These are phyloP conservation scores for Pongo abelii DNA, from an alignment of 2,113 vertebrate genomes.

Conservation along the genomic window DNA sequence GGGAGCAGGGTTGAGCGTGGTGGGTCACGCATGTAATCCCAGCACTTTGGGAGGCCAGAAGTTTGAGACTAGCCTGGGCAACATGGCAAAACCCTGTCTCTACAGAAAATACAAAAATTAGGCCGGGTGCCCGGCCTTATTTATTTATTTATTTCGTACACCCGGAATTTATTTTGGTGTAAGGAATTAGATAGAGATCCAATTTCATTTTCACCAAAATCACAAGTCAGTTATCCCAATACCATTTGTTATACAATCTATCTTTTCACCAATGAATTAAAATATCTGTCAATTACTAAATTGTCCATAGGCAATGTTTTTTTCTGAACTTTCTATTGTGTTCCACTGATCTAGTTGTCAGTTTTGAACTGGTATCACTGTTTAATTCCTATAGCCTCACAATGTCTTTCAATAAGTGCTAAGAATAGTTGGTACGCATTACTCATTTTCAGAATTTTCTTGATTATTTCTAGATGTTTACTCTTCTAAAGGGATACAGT, in stretches of 20 bases:
- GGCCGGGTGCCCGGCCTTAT: neutral
- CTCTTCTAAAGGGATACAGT: neutral
- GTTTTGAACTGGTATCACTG: neutral
- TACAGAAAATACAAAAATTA: neutral
- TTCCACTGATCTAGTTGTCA: slow-evolving; percentile 21
- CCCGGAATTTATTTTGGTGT: slow-evolving; percentile 17
- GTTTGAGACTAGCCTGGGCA: neutral
- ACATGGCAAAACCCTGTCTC: neutral
- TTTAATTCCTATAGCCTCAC: neutral
- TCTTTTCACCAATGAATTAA: slow-evolving; percentile 44
- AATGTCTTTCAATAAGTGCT: slow-evolving; percentile 31
- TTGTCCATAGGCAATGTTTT: neutral
- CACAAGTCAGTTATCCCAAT: neutral
- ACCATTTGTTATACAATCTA: neutral
- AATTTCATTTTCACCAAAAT: slow-evolving; percentile 25
- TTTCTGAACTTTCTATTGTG: slow-evolving; percentile 23
- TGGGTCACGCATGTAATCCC: neutral
- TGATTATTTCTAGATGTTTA: slow-evolving; percentile 43
- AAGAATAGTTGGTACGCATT: slow-evolving; percentile 9
- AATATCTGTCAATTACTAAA: slow-evolving; percentile 27
- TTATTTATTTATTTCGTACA: slow-evolving; percentile 10
- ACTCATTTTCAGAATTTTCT: slow-evolving; percentile 15
- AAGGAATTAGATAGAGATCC: neutral
- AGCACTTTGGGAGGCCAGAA: too few relatives aligned
- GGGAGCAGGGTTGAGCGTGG: too few relatives aligned